Evolutionary conservation across 2,113 vertebrate species (phyloP).

Genomic region (Scortum barcoo): DNA sequence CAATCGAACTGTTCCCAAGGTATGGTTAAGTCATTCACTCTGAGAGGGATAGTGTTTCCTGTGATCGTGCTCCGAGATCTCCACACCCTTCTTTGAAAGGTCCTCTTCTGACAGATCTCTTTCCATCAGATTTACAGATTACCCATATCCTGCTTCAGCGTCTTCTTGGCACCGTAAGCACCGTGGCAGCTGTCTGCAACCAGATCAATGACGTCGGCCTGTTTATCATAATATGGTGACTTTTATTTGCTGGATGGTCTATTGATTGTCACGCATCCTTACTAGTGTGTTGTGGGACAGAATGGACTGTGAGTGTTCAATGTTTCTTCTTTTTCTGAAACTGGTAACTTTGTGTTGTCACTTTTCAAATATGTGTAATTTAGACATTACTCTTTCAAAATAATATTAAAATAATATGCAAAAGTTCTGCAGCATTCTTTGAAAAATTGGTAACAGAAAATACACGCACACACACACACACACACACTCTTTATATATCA

Average conservation of each 20-base stretch:
- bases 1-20: constrained; percentile 29
- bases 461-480: no score
- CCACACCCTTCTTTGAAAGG: constrained; percentile 37
- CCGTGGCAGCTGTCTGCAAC: constrained; percentile 41
- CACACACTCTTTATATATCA: neutral
- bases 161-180: constrained; percentile 52
- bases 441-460: neutral
- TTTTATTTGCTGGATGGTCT: constrained; percentile 42
- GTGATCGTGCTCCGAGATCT: constrained; percentile 50
- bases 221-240: constrained; percentile 26
- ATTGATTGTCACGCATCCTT: constrained; percentile 36
- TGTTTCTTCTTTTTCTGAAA: neutral
- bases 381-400: neutral
- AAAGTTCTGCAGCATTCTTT: neutral
- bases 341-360: neutral
- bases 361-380: neutral
- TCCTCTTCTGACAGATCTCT: constrained; percentile 54
- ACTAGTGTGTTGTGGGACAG: neutral
- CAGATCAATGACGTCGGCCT: constrained; percentile 45
- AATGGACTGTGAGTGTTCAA: neutral
- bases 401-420: neutral
- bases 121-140: constrained; percentile 73
- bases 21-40: constrained; percentile 44
- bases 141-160: constrained; percentile 30
- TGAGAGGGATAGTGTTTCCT: constrained; percentile 54